A percentile compares a stretch with the other conserved stretches of the same genome.
Evolutionary conservation across 2,888 invertebrate genomes (phyloP).

Genomic region (Boloria euphrosyne): DNA sequence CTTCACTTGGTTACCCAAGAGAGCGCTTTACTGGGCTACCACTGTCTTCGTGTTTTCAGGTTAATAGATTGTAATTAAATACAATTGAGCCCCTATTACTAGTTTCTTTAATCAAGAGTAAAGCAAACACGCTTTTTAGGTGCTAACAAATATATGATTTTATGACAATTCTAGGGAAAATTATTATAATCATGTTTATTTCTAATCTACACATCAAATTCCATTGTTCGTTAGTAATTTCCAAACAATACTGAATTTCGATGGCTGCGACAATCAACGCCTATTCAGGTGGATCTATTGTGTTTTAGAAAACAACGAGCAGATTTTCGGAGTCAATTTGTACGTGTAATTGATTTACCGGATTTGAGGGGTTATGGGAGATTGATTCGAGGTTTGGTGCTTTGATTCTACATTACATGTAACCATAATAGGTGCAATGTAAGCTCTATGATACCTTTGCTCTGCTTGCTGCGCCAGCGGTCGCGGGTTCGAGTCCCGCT

Average conservation of each 20-base stretch:
- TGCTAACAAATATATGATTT: background rate
- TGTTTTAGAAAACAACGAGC: slow-evolving; percentile 44
- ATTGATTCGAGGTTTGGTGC: slow-evolving; percentile 11
- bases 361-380: slow-evolving; percentile 26
- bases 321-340: slow-evolving; percentile 42
- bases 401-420: background rate
- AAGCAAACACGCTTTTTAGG: too few relatives aligned
- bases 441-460: background rate
- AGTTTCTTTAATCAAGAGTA: too few relatives aligned
- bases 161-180: background rate
- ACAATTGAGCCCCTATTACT: too few relatives aligned
- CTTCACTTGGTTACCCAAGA: too few relatives aligned
- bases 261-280: slow-evolving; percentile 45
- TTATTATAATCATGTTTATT: slow-evolving; percentile 15
- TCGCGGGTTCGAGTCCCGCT: too few relatives aligned
- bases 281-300: slow-evolving; percentile 48
- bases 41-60: too few relatives aligned
- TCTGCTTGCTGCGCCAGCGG: too few relatives aligned
- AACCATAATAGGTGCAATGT: background rate
- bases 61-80: too few relatives aligned
- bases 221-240: slow-evolving; percentile 35
- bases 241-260: slow-evolving; percentile 41
- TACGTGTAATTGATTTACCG: slow-evolving; percentile 41
- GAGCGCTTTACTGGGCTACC: too few relatives aligned
- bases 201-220: slow-evolving; percentile 15